phyloP scores from a whole-genome alignment of 1,140 invertebrate species.

The Tyrophagus putrescentiae region DNA sequence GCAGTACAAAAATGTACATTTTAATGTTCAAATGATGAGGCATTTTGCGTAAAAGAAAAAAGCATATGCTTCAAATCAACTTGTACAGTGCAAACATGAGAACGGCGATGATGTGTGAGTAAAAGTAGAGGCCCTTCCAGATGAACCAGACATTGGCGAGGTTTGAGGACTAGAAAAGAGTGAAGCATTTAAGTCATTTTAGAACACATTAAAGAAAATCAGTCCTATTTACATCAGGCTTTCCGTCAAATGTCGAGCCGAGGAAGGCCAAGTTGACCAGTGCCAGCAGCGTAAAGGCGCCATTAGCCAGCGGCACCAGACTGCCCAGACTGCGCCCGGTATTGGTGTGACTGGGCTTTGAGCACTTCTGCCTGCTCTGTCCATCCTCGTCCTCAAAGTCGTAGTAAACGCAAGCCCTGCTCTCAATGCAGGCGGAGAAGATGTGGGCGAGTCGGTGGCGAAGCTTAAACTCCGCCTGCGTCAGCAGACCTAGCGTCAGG shows the following conservation, averaged over 20 bases:
- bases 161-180: constrained; percentile 2
- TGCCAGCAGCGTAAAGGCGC: constrained; percentile 19
- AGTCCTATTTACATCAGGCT: constrained; percentile 16
- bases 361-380: neutral
- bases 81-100: constrained; percentile 10
- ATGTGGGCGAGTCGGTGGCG: constrained; percentile 11
- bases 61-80: too few relatives aligned
- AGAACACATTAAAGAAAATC: neutral
- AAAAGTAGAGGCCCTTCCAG: constrained; percentile 11
- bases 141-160: neutral
- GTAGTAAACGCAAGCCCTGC: constrained; percentile 8
- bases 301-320: neutral
- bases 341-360: neutral
- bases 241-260: constrained; percentile 22
- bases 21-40: too few relatives aligned
- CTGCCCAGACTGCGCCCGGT: neutral
- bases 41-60: too few relatives aligned
- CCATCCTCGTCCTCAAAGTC: neutral
- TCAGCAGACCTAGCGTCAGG: constrained; percentile 19
- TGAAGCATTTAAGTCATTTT: neutral
- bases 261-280: constrained; percentile 22
- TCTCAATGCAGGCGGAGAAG: constrained; percentile 17
- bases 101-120: neutral
- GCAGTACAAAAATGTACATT: too few relatives aligned
- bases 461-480: constrained; percentile 20